Conservation (phyloP, 2,797 vertebrate genomes). For the Jordanella pulchra region DNA sequence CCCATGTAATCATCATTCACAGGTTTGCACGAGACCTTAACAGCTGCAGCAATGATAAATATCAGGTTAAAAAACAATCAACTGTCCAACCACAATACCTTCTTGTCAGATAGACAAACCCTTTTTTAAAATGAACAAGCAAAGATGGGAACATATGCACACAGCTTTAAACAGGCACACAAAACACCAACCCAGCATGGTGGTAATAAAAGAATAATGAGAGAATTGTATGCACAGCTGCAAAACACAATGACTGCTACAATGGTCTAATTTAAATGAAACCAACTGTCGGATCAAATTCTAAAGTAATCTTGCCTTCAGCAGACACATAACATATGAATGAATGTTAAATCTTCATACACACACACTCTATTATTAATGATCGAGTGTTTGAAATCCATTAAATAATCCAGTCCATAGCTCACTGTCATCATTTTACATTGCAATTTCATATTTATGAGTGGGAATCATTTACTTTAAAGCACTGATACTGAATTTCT, state of each 20-base stretch:
- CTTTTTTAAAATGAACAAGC: slow-evolving; percentile 7
- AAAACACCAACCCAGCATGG: slow-evolving; percentile 25
- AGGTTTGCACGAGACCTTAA: background rate
- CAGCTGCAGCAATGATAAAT: background rate
- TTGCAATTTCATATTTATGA: slow-evolving; percentile 20
- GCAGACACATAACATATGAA: slow-evolving; percentile 1
- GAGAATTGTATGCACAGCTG: slow-evolving; percentile 9
- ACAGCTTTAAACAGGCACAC: background rate
- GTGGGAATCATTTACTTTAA: slow-evolving; percentile 15
- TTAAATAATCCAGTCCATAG: slow-evolving; percentile 28
- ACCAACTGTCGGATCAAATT: slow-evolving; percentile 54
- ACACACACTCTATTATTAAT: slow-evolving; percentile 24
- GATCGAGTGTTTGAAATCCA: slow-evolving; percentile 34
- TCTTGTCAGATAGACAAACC: background rate
- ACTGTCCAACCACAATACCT: background rate
- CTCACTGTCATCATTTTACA: slow-evolving; percentile 5
- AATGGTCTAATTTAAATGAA: slow-evolving; percentile 47
- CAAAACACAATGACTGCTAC: slow-evolving; percentile 37
- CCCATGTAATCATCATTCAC: background rate
- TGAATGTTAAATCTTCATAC: slow-evolving; percentile 19
- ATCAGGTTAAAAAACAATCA: background rate
- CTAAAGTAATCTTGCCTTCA: slow-evolving; percentile 42
- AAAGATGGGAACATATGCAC: background rate
- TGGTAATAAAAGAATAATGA: slow-evolving; percentile 4
- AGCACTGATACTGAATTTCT: slow-evolving; percentile 20